These are phyloP conservation scores for Lucilia cuprina DNA, from an alignment of 1,140 invertebrate genomes.

Conservation along the genomic window DNA sequence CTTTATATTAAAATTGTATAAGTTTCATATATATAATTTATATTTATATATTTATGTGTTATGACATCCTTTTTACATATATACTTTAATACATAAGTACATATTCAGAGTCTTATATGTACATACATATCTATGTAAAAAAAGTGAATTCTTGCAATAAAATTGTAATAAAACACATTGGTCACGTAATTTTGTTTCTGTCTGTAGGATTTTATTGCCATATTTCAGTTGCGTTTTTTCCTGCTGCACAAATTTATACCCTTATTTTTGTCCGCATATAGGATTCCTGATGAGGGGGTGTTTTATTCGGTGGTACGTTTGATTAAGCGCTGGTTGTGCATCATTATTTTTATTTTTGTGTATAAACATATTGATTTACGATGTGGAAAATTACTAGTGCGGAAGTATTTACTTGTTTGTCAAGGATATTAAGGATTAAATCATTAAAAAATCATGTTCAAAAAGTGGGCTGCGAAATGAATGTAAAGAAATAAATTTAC, in stretches of 20 bases:
- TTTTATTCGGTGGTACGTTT: background rate
- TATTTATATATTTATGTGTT: constrained; percentile 5
- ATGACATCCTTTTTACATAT: background rate
- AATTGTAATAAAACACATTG: constrained; percentile 63
- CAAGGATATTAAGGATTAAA: constrained; percentile 26
- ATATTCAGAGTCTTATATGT: background rate
- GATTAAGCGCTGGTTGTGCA: constrained; percentile 19
- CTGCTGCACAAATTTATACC: background rate
- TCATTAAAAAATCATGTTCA: background rate
- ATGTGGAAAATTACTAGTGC: constrained; percentile 28
- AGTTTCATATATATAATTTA: constrained; percentile 1
- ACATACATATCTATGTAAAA: no score
- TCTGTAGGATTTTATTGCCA: constrained; percentile 62
- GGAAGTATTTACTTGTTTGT: constrained; percentile 28
- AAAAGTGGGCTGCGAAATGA: background rate
- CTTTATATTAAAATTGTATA: constrained; percentile 1
- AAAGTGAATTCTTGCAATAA: constrained; percentile 54
- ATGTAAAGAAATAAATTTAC: background rate
- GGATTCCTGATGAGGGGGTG: background rate
- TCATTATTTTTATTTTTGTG: constrained; percentile 24
- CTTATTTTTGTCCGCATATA: background rate
- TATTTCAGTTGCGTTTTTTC: background rate
- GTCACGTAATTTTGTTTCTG: constrained; percentile 62
- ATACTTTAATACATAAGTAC: background rate
- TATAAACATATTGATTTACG: constrained; percentile 13